Evolutionary conservation across 2,113 vertebrate species (phyloP), one percentile per base, ranked within the genome.

Genomic region (Cryptotis parvus): DNA sequence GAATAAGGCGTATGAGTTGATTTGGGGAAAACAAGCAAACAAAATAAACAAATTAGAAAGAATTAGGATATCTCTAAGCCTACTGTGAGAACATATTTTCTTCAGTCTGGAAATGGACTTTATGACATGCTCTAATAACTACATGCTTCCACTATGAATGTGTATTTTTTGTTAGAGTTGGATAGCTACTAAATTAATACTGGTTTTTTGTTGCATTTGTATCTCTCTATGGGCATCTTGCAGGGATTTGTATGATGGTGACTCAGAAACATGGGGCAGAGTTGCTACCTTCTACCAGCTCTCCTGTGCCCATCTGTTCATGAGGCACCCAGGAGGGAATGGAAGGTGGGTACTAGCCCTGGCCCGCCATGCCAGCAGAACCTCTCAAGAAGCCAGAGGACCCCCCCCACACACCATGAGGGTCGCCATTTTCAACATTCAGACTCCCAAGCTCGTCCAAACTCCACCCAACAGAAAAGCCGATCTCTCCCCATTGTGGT

Each of bases 171-270:
- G 5, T 84, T 39, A 26, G 52, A 10, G 4, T 15, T 76, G 33
- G 22, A 14, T 43, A 81, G 65, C 22, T 76, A 37, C 31, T 61
- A 91, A 63, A n/a, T 61, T 14, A 68, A 9, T 77, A 49, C 15
- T 61, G 7, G 33, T 73, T 69, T 88, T 92, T 89, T 73, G 52
- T 87, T 90, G 20, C 20, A 76, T 82, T 80, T 82, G n/a, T 9
- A 49, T 82, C 58, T 87, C 26, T 82, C 33, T 82, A 41, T 6
- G 89, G 52, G 31, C 72, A 27, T 35, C 73, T 26, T 91, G 20
- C 52, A 43, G 55, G 89, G 69, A 85, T 66, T 85, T 84, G 0
- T 79, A 49, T 78, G 11, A 1, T 15, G 2, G 24, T 18, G 9
- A n/a, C n/a, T n/a, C n/a, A n/a, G n/a, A n/a, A n/a, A n/a, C n/a